Base-by-base conservation (phyloP, 64 coral and sea anemone species). In the Trachythela sp. region DNA sequence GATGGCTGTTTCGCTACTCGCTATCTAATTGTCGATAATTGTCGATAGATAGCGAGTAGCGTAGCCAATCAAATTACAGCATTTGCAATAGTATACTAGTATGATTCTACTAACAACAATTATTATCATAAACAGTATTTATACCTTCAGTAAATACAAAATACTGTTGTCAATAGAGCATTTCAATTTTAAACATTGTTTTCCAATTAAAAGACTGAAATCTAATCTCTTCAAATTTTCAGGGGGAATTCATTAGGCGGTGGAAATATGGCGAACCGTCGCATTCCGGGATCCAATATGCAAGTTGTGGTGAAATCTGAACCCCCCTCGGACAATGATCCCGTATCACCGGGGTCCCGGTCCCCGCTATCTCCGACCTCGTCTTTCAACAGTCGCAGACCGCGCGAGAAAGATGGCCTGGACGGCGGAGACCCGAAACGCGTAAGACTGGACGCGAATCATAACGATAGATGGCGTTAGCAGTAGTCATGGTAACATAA, bases 351-450 rank as follows among this genome's bases (percentile, higher is more conserved):
- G 39, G 86, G 86, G 11, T 94, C 93, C 0, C 93, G 89, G 24
- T 94, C 93, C 22, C 88, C 93, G 2, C 32, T 94, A 34, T 94
- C 93, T 22, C 93, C 93, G 2, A 94, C 89, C 3, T 94, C 93
- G 5, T 80, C 92, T 1, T 94, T 75, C 58, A 37, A 86, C 33
- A 80, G 80, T 36, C 42, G 87, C 17, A 85, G 85, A 0, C 77
- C 93, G 0, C 87, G 40, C 77, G 84, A 89, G 32, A 89, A 94
- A 13, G 93, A 89, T 17, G 56, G 84, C 3, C 14, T 58, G 18
- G 92, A 90, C 0, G 85, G 87, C 17, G 89, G 36, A 8, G 90
- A 94, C 13, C 75, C 75, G 33, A 80, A 80, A 35, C 75, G 75
- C 75, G 75, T 80, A 15, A 80, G 75, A 80, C 75, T 80, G 75